phyloP scores from a whole-genome alignment of 2,888 invertebrate genomes.

The Drosophila tripunctata region DNA sequence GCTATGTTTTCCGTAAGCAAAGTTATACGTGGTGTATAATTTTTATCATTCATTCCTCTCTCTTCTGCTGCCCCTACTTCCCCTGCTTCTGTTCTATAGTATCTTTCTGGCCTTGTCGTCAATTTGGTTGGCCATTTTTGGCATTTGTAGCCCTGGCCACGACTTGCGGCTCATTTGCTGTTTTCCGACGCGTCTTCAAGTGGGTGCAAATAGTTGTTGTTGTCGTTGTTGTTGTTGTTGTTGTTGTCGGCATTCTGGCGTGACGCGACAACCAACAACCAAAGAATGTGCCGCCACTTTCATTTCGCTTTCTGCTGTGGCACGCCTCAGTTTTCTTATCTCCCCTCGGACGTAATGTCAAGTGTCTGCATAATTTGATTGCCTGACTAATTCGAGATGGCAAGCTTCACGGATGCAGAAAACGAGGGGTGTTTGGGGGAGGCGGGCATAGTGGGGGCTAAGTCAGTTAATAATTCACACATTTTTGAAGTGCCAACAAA shows the following conservation, averaged over 20 bases:
- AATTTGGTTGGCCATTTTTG: constrained; percentile 38
- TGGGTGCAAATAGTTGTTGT: constrained; percentile 60
- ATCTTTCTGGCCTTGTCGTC: constrained; percentile 1
- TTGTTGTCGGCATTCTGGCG: not conserved
- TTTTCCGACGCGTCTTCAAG: constrained; percentile 49
- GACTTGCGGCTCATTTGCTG: constrained; percentile 57
- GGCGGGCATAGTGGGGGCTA: not conserved
- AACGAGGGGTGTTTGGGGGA: not conserved
- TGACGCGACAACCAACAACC: not conserved
- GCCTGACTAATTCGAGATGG: constrained; percentile 54
- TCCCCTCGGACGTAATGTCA: constrained; percentile 40
- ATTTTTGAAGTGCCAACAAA: constrained; percentile 41
- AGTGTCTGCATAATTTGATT: constrained; percentile 66
- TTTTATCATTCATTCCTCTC: not conserved
- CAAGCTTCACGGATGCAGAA: too few species aligned
- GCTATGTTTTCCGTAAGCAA: not conserved
- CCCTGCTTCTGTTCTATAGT: too few species aligned
- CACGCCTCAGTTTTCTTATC: not conserved
- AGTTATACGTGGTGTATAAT: not conserved
- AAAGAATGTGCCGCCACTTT: not conserved
- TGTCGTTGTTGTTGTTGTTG: constrained; percentile 9
- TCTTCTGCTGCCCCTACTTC: not conserved
- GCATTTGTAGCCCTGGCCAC: constrained; percentile 47
- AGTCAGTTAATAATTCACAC: constrained; percentile 59
- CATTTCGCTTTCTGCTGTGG: not conserved